Evolutionary conservation across 2,888 invertebrate genomes (phyloP), one percentile per base, ranked within the genome.

Genomic region (Mesorhabditis sp.): DNA sequence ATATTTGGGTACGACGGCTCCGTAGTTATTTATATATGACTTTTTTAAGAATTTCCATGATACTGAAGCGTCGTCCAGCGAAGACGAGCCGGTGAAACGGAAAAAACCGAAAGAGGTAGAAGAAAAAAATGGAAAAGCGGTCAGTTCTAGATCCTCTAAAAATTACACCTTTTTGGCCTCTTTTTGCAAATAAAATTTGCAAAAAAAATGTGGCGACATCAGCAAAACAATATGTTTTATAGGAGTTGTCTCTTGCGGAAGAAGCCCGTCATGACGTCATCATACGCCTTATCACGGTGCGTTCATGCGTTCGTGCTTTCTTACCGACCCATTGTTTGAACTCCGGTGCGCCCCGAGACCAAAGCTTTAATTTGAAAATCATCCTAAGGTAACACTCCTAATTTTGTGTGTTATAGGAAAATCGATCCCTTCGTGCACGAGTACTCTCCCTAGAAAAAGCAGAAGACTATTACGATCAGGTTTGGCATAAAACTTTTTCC

Each of bases 11-110:
- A 13, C n/a, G 7, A 50, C 13, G 7, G n/a, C n/a, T 50, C 10
- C n/a, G 7, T 50, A 13, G 7, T 50, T 10, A 50, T 50, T 50
- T 50, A n/a, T 10, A 50, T 50, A 13, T 50, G 58, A 13, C n/a
- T 50, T 50, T n/a, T 50, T 28, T 50, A 13, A 50, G 58, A 50
- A 10, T 50, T 50, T 50, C 58, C 58, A 50, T n/a, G 58, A 50
- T 50, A 50, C 58, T 50, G 58, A 50, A n/a, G 58, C 58, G n/a
- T 50, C 58, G 58, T 50, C 58, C 7, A 50, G 58, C n/a, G 58
- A 50, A 50, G 58, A 50, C 58, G 58, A 50, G 58, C 58, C 7
- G n/a, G n/a, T 50, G 58, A n/a, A 50, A 50, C 7, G n/a, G 58
- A n/a, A 50, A n/a, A 50, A 50, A 50, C n/a, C n/a, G 58, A 10